Conservation (phyloP, 2,888 invertebrate genomes). For the Emesis russula region DNA sequence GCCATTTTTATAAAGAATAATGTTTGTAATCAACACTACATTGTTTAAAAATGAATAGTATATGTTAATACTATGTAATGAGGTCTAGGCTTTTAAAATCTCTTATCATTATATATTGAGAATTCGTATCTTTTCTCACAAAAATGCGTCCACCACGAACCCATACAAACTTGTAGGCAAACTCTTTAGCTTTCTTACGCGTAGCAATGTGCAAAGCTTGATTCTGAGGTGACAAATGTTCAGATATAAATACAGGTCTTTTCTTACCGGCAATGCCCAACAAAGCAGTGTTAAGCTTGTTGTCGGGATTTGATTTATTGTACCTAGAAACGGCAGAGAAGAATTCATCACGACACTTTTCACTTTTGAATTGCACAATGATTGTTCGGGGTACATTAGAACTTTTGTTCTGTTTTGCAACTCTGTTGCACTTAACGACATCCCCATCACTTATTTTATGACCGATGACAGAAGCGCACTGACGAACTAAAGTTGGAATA, state of each 20-base stretch:
- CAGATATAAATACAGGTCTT: constrained; percentile 5
- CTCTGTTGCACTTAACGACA: neutral
- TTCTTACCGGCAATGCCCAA: neutral
- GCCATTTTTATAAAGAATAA: neutral
- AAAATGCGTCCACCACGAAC: neutral
- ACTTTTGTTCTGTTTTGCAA: constrained; percentile 8
- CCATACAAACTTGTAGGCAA: neutral
- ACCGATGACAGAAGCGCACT: neutral
- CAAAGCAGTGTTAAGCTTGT: constrained; percentile 7
- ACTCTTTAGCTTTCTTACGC: neutral
- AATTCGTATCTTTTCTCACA: neutral
- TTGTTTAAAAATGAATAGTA: neutral
- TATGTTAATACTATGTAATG: neutral
- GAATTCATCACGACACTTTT: constrained; percentile 2
- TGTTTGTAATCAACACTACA: neutral
- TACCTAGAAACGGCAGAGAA: constrained; percentile 7
- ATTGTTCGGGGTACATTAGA: neutral
- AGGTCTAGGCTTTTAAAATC: neutral
- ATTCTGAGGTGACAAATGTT: neutral
- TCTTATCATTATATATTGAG: neutral
- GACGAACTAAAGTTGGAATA: neutral
- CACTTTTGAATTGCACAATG: neutral
- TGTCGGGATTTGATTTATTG: neutral
- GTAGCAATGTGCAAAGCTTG: neutral
- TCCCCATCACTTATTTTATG: neutral